Percentiles rank a stretch among this genome's conserved stretches.
phyloP scores from a whole-genome alignment of 2,113 vertebrate genomes.

The Seriola dumerili region DNA sequence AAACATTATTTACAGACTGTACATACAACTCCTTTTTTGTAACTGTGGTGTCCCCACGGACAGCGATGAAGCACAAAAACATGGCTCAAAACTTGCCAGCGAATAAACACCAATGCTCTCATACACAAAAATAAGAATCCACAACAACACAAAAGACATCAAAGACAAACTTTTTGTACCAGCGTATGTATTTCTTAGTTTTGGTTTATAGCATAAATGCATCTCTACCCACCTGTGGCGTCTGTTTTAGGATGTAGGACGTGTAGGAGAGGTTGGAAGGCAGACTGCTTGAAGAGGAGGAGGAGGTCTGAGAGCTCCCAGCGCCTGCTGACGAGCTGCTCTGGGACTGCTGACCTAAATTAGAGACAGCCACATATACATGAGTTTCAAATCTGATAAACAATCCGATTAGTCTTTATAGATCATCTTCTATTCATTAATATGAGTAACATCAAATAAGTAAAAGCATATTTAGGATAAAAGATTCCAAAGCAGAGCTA shows the following conservation, averaged over 20 bases:
- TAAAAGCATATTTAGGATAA: constrained; percentile 14
- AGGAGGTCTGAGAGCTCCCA: constrained; percentile 82
- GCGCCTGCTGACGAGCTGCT: constrained; percentile 75
- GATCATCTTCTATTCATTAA: neutral
- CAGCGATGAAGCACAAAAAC: neutral
- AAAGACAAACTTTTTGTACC: neutral
- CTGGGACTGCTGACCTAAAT: constrained; percentile 91
- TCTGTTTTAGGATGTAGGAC: constrained; percentile 98
- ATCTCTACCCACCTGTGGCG: constrained; percentile 85
- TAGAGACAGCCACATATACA: constrained; percentile 53
- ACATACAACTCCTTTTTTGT: neutral
- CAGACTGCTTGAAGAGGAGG: constrained; percentile 87
- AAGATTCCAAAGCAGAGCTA: neutral
- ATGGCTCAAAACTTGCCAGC: neutral
- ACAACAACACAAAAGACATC: neutral
- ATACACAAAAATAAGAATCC: neutral
- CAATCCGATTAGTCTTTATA: constrained; percentile 21
- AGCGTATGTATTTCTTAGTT: neutral
- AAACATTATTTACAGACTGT: neutral
- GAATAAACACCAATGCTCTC: constrained; percentile 4
- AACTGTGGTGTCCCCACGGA: neutral
- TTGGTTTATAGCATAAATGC: neutral
- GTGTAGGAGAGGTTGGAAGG: constrained; percentile 97
- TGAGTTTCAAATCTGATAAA: constrained; percentile 48
- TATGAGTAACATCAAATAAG: constrained; percentile 11